A percentile compares a stretch with the other conserved stretches of the same genome.
Evolutionary conservation across 2,113 vertebrate species (phyloP).

Genomic region (Echinops telfairi): DNA sequence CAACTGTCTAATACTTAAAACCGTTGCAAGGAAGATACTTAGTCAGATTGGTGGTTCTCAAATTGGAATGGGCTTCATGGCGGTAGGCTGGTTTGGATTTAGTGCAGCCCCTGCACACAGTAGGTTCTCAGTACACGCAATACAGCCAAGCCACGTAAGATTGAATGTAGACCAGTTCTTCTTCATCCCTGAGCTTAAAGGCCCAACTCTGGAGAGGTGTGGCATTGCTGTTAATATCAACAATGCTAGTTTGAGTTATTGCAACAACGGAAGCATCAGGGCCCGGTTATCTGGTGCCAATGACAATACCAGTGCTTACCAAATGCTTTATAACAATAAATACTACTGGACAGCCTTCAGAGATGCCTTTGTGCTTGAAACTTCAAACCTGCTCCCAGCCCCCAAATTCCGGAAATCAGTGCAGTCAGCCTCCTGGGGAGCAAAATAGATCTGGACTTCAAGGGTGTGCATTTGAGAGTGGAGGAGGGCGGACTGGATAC

Average conservation of each 20-base stretch:
- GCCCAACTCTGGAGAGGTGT: neutral
- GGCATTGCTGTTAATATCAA: neutral
- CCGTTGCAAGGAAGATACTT: neutral
- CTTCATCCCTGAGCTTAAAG: neutral
- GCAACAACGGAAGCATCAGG: conserved; percentile 2
- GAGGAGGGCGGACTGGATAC: neutral
- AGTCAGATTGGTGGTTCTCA: neutral
- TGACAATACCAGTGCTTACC: conserved; percentile 55
- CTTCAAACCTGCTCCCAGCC: conserved; percentile 20
- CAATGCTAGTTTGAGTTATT: neutral
- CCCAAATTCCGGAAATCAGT: conserved; percentile 28
- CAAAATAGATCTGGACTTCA: neutral
- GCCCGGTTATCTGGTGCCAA: conserved; percentile 24
- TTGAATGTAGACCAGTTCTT: neutral
- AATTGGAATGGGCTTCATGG: neutral
- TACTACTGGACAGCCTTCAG: conserved; percentile 43
- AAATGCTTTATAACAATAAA: conserved; percentile 60
- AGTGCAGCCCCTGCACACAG: neutral
- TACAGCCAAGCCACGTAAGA: neutral
- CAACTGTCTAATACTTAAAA: neutral
- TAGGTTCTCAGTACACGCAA: neutral
- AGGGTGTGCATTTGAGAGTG: neutral
- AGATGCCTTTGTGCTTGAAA: conserved; percentile 60
- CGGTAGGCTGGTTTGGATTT: neutral
- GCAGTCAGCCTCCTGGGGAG: neutral